Base-by-base conservation (phyloP, 2,113 vertebrate species). In the Tetrax tetrax region DNA sequence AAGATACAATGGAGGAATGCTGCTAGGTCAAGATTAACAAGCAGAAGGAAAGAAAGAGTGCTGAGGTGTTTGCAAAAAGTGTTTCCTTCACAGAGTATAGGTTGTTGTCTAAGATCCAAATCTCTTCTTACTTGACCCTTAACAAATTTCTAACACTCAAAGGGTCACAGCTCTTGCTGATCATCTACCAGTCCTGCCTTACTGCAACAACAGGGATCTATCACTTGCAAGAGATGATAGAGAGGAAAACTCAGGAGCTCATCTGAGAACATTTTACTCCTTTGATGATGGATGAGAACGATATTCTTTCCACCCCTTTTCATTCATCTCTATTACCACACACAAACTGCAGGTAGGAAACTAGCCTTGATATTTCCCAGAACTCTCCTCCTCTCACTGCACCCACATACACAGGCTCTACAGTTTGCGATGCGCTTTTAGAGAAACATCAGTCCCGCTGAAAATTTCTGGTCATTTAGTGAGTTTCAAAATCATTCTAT, bases 271-370 rank as follows among this genome's bases (percentile, higher is more conserved):
- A 24, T 83, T 89, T 97, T 69, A 92, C 28, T 76, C 69, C 45
- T 51, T 37, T 41, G 33, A 33, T 90, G 93, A 95, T 78, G n/a
- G 86, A 97, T 95, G 94, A 90, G 81, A 90, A 47, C 38, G 9
- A 38, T 38, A 38, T 38, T 38, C 11, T 38, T 8, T 38, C 38
- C 38, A 38, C 38, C 38, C 8, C 38, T 38, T 11, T 38, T 38
- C 38, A 38, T 38, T 38, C 38, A 38, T 38, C 38, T 41, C 38
- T 61, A 41, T 41, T 41, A 12, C 41, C 41, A 12, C 41, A 41
- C 41, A 41, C 95, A 61, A 81, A 65, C 27, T 83, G 59, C 66
- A 82, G 18, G 60, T 51, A 45, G 75, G 60, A 74, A 69, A 65
- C 21, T 21, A 75, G 53, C 10, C 7, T 60, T 3, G 3, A 45